Conservation (phyloP, 2,113 vertebrate genomes). For the Platycercus adscitus region DNA sequence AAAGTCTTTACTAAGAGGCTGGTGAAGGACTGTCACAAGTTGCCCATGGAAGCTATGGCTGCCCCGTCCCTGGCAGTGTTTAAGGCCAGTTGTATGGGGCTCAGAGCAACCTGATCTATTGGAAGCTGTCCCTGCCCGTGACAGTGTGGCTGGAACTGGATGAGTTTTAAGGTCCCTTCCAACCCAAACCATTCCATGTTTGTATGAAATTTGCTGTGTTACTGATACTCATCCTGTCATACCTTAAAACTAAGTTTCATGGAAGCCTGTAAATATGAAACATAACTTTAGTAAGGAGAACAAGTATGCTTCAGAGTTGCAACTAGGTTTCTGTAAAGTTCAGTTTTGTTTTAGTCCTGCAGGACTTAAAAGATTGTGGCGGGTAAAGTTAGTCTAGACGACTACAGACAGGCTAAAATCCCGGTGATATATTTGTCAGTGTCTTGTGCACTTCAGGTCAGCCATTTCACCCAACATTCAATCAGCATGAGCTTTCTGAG, state of each 20-base stretch:
- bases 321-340: not conserved
- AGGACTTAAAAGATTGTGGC: not conserved
- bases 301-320: not conserved
- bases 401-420: not conserved
- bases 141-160: not conserved
- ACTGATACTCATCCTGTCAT: not conserved
- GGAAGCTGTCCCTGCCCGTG: not conserved
- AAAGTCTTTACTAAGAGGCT: not conserved
- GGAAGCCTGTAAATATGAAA: not conserved
- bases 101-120: not conserved
- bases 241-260: not conserved
- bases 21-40: not conserved
- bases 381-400: not conserved
- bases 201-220: not conserved
- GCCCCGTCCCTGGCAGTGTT: not conserved
- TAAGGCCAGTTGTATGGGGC: not conserved
- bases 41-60: not conserved
- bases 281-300: not conserved
- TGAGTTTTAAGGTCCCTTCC: not conserved
- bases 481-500: not conserved
- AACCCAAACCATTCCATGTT: not conserved
- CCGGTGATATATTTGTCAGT: not conserved
- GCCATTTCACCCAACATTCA: not conserved
- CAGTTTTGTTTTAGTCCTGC: not conserved
- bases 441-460: not conserved